Conservation (phyloP, 2,888 invertebrate genomes). For the Criorhina ranunculi region DNA sequence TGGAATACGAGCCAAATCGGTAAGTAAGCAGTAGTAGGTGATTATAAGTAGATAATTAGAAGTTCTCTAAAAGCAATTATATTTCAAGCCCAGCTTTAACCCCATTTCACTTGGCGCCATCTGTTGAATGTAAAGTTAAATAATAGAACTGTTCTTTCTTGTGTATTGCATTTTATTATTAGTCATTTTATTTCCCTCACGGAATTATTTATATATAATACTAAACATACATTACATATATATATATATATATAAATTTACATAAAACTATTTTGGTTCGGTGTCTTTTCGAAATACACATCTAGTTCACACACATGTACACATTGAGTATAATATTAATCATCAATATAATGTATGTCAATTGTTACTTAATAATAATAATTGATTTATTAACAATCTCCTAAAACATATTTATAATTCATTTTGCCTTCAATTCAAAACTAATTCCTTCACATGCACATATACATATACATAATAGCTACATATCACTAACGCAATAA, state of each 20-base stretch:
- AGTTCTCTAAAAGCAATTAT: no score
- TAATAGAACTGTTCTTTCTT: slow-evolving; percentile 14
- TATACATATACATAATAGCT: slow-evolving; percentile 35
- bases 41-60: no score
- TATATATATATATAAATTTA: slow-evolving; percentile 76
- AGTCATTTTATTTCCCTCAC: slow-evolving; percentile 72
- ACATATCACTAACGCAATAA: slow-evolving; percentile 76
- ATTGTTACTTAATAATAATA: slow-evolving; percentile 59
- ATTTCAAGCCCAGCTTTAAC: no score
- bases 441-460: slow-evolving; percentile 44
- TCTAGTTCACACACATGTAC: slow-evolving; percentile 68
- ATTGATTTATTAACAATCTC: slow-evolving; percentile 69
- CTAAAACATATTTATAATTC: slow-evolving; percentile 51
- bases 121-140: no score
- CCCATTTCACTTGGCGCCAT: no score
- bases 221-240: slow-evolving; percentile 70
- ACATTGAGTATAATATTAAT: slow-evolving; percentile 55
- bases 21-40: no score
- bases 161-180: slow-evolving; percentile 75
- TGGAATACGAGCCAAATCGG: no score
- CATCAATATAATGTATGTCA: slow-evolving; percentile 43
- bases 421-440: slow-evolving; percentile 52
- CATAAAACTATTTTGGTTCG: slow-evolving; percentile 77
- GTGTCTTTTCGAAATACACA: slow-evolving; percentile 73
- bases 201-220: slow-evolving; percentile 63